These are phyloP conservation scores for Drosophila tani DNA, from an alignment of 1,140 invertebrate genomes.

Conservation along the genomic window DNA sequence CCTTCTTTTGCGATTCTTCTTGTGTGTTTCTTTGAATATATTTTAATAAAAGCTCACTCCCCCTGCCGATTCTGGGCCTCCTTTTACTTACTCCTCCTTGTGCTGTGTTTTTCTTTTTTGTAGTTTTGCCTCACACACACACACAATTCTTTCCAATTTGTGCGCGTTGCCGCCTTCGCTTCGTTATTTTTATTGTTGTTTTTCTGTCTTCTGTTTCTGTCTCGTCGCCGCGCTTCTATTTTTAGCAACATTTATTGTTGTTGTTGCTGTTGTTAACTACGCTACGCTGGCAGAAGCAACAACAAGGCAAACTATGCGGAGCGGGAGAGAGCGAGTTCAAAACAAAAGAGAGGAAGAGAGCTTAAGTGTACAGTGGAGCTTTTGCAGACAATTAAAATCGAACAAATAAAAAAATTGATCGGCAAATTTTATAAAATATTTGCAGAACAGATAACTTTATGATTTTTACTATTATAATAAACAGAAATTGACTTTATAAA, in stretches of 20 bases:
- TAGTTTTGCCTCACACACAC: slow-evolving; percentile 46
- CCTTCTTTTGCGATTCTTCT: slow-evolving; percentile 49
- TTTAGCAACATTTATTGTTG: slow-evolving; percentile 69
- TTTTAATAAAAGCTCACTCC: slow-evolving; percentile 39
- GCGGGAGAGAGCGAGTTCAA: slow-evolving; percentile 18
- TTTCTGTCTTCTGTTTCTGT: slow-evolving; percentile 69
- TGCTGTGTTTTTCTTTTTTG: slow-evolving; percentile 44
- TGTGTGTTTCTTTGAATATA: slow-evolving; percentile 37
- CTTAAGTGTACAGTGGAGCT: slow-evolving; percentile 16
- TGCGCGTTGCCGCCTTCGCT: slow-evolving; percentile 56
- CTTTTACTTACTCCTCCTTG: slow-evolving; percentile 25
- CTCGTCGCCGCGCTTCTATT: slow-evolving; percentile 73
- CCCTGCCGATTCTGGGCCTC: slow-evolving; percentile 38
- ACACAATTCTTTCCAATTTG: slow-evolving; percentile 62
- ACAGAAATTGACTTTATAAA: neutral
- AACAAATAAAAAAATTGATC: neutral
- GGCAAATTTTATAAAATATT: neutral
- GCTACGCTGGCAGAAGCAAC: slow-evolving; percentile 73
- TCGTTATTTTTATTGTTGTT: slow-evolving; percentile 46
- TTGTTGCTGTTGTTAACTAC: slow-evolving; percentile 72
- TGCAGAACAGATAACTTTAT: neutral
- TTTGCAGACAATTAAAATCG: neutral
- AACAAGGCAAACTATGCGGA: slow-evolving; percentile 67
- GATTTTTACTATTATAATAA: neutral
- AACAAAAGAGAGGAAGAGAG: slow-evolving; percentile 35